phyloP scores from a whole-genome alignment of 2,113 vertebrate genomes.

The Melanotaenia duboulayi region DNA sequence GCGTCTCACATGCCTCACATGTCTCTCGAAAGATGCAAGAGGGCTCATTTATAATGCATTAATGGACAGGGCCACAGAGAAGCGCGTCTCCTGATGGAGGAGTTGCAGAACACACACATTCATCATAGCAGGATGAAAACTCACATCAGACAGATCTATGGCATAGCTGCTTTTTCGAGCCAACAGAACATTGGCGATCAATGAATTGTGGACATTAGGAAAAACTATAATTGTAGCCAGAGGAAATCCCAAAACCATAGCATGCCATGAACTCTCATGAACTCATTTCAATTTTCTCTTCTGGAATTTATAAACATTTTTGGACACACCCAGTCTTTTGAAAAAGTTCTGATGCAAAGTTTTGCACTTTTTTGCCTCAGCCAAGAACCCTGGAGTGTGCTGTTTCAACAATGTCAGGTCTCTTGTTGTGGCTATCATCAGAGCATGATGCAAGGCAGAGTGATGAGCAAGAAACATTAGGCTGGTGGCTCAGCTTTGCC shows the following conservation, averaged over 20 bases:
- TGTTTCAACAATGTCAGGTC: conserved; percentile 46
- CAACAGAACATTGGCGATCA: conserved; percentile 14
- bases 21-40: conserved; percentile 63
- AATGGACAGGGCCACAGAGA: conserved; percentile 69
- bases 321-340: conserved; percentile 43
- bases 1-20: conserved; percentile 68
- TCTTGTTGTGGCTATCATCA: conserved; percentile 78
- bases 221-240: conserved; percentile 32
- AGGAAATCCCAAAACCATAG: conserved; percentile 15
- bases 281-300: not conserved
- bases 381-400: conserved; percentile 35
- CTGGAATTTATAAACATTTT: conserved; percentile 16
- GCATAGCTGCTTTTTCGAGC: conserved; percentile 34
- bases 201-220: conserved; percentile 36
- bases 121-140: conserved; percentile 53
- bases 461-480: conserved; percentile 76
- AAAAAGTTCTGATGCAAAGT: conserved; percentile 72
- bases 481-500: conserved; percentile 63
- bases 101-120: conserved; percentile 59
- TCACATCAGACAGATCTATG: conserved; percentile 44
- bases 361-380: conserved; percentile 69
- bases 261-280: not conserved
- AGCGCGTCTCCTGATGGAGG: conserved; percentile 54
- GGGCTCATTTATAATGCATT: conserved; percentile 77
- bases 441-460: conserved; percentile 80